Percentiles rank a stretch among this genome's conserved stretches.
Evolutionary conservation across 1,140 invertebrate species (phyloP).

Genomic region (Procambarus clarkii): DNA sequence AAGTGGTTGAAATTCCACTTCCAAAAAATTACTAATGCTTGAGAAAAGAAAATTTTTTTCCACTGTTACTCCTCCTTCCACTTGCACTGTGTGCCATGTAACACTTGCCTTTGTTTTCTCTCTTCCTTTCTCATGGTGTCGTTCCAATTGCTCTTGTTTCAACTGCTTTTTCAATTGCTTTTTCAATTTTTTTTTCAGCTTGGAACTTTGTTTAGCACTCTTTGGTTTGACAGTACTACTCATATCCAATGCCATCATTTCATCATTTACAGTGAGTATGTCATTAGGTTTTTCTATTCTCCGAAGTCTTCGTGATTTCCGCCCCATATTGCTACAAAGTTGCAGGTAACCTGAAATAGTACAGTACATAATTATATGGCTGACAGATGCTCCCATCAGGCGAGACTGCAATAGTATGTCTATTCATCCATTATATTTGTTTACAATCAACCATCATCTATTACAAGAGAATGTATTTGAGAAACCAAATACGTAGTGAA

Average conservation of each 20-base stretch:
- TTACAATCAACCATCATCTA: too few relatives aligned
- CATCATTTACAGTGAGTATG: neutral
- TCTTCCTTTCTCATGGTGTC: neutral
- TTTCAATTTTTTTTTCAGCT: constrained; percentile 31
- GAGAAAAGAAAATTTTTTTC: constrained; percentile 48
- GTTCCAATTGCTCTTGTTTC: neutral
- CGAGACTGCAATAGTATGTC: too few relatives aligned
- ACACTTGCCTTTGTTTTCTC: neutral
- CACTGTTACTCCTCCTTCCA: neutral
- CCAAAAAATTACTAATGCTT: constrained; percentile 49
- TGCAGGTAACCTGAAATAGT: neutral
- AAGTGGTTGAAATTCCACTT: constrained; percentile 45
- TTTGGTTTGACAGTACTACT: neutral
- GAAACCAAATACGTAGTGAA: too few relatives aligned
- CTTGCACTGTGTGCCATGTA: constrained; percentile 41
- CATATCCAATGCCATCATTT: constrained; percentile 20
- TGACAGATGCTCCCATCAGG: too few relatives aligned
- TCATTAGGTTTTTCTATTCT: neutral
- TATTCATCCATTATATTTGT: too few relatives aligned
- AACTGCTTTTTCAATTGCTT: constrained; percentile 10
- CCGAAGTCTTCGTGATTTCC: constrained; percentile 19
- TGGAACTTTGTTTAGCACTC: constrained; percentile 40
- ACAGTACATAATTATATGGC: too few relatives aligned
- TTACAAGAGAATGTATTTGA: too few relatives aligned
- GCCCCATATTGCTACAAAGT: constrained; percentile 14